phyloP scores from a whole-genome alignment of 2,888 invertebrate species.

The Drosophila pegasa region DNA sequence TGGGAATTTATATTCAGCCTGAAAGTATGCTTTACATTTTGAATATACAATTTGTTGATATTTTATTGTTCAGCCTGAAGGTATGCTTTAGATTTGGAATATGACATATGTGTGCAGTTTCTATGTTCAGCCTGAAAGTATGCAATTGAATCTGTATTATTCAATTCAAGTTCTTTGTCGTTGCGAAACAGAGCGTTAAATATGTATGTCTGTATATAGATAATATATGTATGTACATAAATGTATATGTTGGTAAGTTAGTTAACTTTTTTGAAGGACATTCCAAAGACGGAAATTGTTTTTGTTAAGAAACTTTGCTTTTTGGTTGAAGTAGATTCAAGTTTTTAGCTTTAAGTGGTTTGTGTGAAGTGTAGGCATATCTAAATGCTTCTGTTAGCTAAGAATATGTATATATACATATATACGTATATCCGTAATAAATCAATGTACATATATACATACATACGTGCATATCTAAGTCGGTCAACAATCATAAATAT shows the following conservation, averaged over 20 bases:
- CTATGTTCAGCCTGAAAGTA: conserved; percentile 15
- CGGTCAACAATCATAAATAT: not conserved
- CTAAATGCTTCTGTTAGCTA: too few relatives aligned
- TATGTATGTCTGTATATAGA: not conserved
- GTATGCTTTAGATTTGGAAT: conserved; percentile 4
- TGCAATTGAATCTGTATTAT: not conserved
- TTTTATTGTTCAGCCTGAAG: not conserved
- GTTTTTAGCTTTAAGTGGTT: not conserved
- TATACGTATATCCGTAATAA: not conserved
- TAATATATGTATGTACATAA: not conserved
- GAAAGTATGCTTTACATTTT: too few relatives aligned
- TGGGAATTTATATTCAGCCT: too few relatives aligned
- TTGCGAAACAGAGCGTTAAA: not conserved
- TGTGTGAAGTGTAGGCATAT: not conserved
- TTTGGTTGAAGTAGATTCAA: not conserved
- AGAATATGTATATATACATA: not conserved
- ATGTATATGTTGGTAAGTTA: not conserved
- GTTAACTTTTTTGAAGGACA: conserved; percentile 7
- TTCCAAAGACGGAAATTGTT: conserved; percentile 2
- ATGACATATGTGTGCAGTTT: too few relatives aligned
- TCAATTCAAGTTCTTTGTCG: not conserved
- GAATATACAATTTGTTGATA: too few relatives aligned
- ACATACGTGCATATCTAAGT: not conserved
- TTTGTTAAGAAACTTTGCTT: not conserved
- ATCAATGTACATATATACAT: not conserved